Evolutionary conservation across 2,797 vertebrate genomes (phyloP).

Genomic region (Pteropus rufus): DNA sequence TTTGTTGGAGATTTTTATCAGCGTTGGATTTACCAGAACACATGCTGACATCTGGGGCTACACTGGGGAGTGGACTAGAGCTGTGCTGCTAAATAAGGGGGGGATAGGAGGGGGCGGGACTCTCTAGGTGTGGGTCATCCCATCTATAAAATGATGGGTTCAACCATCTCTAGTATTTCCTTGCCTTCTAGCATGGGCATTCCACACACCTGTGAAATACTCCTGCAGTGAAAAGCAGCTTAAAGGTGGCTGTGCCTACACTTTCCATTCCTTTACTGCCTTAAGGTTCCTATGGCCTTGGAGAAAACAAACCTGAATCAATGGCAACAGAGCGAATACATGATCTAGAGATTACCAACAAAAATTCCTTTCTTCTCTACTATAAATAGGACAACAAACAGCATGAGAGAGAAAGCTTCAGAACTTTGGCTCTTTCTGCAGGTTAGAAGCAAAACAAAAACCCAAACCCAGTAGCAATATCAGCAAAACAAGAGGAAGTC

Average conservation of each 20-base stretch:
- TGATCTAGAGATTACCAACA: neutral
- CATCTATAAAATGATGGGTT: neutral
- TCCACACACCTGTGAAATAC: neutral
- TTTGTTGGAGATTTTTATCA: neutral
- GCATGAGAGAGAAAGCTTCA: neutral
- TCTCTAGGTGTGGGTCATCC: neutral
- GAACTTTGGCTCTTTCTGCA: neutral
- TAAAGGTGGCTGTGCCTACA: neutral
- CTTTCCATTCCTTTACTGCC: neutral
- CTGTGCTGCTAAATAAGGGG: neutral
- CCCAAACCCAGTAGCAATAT: rapidly evolving
- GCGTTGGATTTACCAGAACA: neutral
- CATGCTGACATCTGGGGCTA: neutral
- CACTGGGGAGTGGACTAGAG: neutral
- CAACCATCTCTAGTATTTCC: neutral
- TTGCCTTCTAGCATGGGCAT: neutral
- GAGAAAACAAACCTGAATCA: neutral
- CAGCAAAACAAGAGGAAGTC: neutral
- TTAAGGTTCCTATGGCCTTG: neutral
- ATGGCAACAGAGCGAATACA: neutral
- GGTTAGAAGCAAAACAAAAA: neutral
- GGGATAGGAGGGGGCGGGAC: too few species aligned
- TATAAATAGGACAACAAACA: rapidly evolving
- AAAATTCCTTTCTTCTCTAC: neutral
- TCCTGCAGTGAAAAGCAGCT: neutral